Evolutionary conservation across 2,888 invertebrate species (phyloP).

Genomic region (Xanthostigma xanthostigma): DNA sequence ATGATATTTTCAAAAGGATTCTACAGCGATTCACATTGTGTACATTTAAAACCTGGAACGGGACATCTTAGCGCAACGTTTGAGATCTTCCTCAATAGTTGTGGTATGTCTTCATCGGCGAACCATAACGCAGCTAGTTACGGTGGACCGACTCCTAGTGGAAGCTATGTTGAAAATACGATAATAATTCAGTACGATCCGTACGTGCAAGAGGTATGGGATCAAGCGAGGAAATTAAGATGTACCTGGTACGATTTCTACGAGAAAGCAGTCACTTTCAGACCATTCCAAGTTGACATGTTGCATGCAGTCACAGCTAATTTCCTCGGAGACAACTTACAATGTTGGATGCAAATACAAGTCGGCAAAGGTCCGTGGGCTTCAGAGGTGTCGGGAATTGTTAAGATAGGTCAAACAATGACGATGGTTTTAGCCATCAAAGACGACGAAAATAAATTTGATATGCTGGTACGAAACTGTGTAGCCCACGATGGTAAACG

Average conservation of each 20-base stretch:
- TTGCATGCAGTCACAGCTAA: conserved; percentile 88
- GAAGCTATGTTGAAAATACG: conserved; percentile 87
- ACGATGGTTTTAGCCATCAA: conserved; percentile 93
- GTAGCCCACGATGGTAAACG: conserved; percentile 90
- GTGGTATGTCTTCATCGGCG: conserved; percentile 87
- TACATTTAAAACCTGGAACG: conserved; percentile 80
- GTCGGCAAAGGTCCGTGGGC: conserved; percentile 95
- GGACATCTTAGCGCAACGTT: conserved; percentile 85
- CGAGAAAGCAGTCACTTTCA: conserved; percentile 86
- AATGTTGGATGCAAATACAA: conserved; percentile 97
- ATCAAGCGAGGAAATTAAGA: conserved; percentile 79
- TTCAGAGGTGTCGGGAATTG: conserved; percentile 90
- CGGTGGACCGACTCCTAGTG: conserved; percentile 79
- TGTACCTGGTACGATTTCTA: conserved; percentile 96
- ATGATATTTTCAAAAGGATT: conserved; percentile 93
- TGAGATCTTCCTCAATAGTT: conserved; percentile 84
- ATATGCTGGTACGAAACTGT: conserved; percentile 87
- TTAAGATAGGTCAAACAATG: conserved; percentile 93
- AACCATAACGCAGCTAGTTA: conserved; percentile 71
- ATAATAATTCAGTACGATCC: conserved; percentile 92
- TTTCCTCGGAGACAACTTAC: conserved; percentile 87
- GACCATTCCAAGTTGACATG: conserved; percentile 94
- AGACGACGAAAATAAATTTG: conserved; percentile 91
- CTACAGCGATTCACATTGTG: conserved; percentile 82
- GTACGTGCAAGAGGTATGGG: conserved; percentile 90